phyloP scores from a whole-genome alignment of 2,797 vertebrate species.

The Myotis vivesi region DNA sequence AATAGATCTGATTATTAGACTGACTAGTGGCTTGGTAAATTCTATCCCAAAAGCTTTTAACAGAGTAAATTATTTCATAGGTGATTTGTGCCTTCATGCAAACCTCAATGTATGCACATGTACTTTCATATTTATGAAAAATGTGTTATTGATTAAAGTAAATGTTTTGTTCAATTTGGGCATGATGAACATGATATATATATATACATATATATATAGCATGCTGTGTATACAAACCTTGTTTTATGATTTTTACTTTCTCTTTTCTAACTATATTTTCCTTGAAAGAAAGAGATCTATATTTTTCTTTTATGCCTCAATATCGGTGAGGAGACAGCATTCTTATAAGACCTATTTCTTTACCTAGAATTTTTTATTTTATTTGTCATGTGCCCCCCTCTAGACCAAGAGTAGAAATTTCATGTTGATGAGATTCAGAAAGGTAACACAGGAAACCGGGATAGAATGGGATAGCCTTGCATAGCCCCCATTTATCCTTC shows the following conservation, averaged over 20 bases:
- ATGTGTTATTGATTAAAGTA: neutral
- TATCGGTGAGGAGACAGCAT: neutral
- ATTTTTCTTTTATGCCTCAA: neutral
- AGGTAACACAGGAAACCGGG: neutral
- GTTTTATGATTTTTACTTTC: neutral
- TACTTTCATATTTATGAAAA: neutral
- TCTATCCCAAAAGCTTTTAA: neutral
- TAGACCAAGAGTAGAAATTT: neutral
- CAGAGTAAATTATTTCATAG: neutral
- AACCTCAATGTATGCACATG: neutral
- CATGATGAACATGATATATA: neutral
- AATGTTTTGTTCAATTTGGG: neutral
- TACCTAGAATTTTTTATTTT: neutral
- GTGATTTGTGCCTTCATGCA: neutral
- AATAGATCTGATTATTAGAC: neutral
- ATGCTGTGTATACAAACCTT: neutral
- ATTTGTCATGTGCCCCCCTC: neutral
- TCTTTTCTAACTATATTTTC: neutral
- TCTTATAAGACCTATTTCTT: neutral
- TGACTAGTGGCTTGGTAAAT: neutral
- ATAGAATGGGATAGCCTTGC: neutral
- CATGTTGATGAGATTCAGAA: neutral
- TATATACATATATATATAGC: neutral
- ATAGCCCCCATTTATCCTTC: neutral
- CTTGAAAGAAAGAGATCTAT: neutral